These are phyloP conservation scores for Hydra vulgaris DNA, from an alignment of 30 jellyfish, hydroid and myxozoan species.

Conservation along the genomic window DNA sequence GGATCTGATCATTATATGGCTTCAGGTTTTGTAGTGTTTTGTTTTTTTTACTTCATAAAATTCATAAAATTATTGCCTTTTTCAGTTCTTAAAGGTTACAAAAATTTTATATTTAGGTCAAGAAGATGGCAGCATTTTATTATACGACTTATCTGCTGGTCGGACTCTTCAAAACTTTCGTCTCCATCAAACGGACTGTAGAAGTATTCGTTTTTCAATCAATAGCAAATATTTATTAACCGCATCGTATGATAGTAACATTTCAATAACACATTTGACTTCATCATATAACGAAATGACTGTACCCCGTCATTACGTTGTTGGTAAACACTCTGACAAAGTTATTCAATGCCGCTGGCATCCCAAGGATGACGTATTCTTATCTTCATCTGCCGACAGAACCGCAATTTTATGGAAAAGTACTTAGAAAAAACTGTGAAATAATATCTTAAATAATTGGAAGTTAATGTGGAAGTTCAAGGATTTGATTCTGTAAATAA, in stretches of 20 bases:
- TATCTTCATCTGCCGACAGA: constrained; percentile 91
- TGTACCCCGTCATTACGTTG: constrained; percentile 72
- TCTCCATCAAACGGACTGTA: constrained; percentile 89
- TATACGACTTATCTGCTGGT: constrained; percentile 91
- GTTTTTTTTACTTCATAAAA: neutral
- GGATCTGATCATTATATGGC: constrained; percentile 57
- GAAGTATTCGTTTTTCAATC: constrained; percentile 91
- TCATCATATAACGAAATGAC: constrained; percentile 43
- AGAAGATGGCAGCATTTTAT: constrained; percentile 92
- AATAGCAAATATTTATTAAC: constrained; percentile 64
- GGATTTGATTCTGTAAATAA: no score
- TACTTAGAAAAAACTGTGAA: no score
- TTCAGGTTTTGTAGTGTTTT: constrained; percentile 31
- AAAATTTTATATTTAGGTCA: constrained; percentile 47
- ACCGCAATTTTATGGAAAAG: constrained; percentile 76
- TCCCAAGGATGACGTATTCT: constrained; percentile 56
- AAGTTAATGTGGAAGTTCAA: no score
- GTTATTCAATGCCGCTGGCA: constrained; percentile 99
- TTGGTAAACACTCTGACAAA: constrained; percentile 82
- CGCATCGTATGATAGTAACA: constrained; percentile 76
- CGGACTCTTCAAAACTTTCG: constrained; percentile 91
- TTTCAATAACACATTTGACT: constrained; percentile 46
- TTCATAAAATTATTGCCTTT: no score
- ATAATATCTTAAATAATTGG: no score
- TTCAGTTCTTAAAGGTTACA: neutral